phyloP scores from a whole-genome alignment of 92 coral and sea anemone genomes.

The Desmophyllum pertusum region DNA sequence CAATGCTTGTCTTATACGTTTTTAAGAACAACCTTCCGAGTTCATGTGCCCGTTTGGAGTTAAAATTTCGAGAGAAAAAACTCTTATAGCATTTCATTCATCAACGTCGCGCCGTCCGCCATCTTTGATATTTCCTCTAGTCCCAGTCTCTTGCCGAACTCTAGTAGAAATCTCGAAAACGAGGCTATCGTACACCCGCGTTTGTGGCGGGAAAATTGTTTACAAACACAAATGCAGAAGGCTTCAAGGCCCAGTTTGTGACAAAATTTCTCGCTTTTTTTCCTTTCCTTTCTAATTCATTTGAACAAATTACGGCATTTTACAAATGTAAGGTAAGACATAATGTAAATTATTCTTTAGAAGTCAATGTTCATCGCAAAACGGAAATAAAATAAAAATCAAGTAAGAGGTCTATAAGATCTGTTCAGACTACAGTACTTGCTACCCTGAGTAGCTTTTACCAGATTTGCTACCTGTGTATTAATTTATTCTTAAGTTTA shows the following conservation, averaged over 20 bases:
- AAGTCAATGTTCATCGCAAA: neutral
- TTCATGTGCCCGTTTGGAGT: neutral
- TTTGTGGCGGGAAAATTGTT: slow-evolving; percentile 42
- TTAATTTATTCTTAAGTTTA: no score
- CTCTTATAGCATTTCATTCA: neutral
- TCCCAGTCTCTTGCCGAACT: slow-evolving; percentile 15
- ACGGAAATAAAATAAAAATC: no score
- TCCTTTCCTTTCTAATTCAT: neutral
- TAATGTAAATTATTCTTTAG: neutral
- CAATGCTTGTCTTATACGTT: slow-evolving; percentile 6
- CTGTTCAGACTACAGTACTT: no score
- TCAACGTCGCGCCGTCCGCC: slow-evolving; percentile 17
- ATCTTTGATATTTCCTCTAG: slow-evolving; percentile 7
- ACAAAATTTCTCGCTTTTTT: neutral
- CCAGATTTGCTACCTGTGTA: no score
- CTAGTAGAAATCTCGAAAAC: neutral
- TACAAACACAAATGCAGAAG: neutral
- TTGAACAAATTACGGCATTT: neutral
- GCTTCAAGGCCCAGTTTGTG: neutral
- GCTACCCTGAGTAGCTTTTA: no score
- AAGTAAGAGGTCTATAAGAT: no score
- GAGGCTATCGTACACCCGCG: slow-evolving; percentile 32
- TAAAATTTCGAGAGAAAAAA: neutral
- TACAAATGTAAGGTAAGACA: neutral
- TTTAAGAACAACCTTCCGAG: neutral